Evolutionary conservation across 35 echinoderm and acorn worm genomes (phyloP).

Genomic region (Stichopus chloronotus): DNA sequence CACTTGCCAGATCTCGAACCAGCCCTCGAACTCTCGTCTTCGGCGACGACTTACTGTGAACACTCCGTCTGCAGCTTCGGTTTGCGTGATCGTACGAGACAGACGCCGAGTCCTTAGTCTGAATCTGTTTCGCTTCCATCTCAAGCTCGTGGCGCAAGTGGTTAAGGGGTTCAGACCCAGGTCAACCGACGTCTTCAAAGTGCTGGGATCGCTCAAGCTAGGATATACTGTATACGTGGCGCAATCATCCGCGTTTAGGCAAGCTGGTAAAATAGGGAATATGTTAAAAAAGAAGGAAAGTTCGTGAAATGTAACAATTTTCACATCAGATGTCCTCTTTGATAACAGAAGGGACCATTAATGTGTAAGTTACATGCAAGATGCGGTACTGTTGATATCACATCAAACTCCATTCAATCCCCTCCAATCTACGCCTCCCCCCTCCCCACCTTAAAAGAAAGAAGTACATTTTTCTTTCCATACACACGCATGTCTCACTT

Average conservation of each 20-base stretch:
- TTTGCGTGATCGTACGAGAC: neutral
- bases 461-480: neutral
- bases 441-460: neutral
- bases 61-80: neutral
- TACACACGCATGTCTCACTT: neutral
- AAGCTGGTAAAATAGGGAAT: neutral
- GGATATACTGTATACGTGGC: conserved; percentile 16
- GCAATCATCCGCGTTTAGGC: neutral
- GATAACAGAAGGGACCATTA: neutral
- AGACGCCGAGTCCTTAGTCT: neutral
- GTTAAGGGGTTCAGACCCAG: neutral
- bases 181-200: neutral
- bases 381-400: too few species aligned
- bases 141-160: neutral
- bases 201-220: neutral
- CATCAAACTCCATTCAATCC: neutral
- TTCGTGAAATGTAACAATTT: neutral
- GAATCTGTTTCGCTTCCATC: neutral
- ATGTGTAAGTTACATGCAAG: neutral
- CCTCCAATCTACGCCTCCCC: neutral
- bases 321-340: neutral
- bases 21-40: neutral
- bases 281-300: neutral
- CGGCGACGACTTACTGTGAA: neutral
- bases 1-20: conserved; percentile 21